Evolutionary conservation across 2,888 invertebrate genomes (phyloP), one percentile per base, ranked within the genome.

Genomic region (Carterocephalus palaemon): DNA sequence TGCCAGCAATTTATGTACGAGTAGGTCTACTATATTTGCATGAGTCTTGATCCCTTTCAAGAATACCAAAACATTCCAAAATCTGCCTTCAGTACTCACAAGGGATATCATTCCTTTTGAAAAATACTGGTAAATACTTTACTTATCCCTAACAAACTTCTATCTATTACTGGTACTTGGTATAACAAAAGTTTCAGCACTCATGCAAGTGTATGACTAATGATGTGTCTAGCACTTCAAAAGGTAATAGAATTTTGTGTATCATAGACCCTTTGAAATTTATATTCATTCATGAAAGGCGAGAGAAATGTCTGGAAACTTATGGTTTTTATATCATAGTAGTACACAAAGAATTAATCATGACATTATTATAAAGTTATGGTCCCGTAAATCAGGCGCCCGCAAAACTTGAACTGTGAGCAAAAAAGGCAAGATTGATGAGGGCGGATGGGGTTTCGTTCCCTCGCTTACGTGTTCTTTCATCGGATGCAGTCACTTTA

Each of bases 401-500:
- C 54, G 49, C 53, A 53, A 62, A 56, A 66, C 59, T 63, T 62
- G 62, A 67, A 64, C 59, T 62, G 56, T 57, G 54, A 47, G 68
- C 57, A 68, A 71, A 73, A 67, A 69, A 59, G 57, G 50, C 56
- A 56, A 60, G 64, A 65, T 64, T 65, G 61, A 66, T 62, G 60
- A 57, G 53, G 42, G 20, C 32, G 48, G 48, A 17, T 41, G 8
- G 37, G 34, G 36, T 48, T 49, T 40, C 40, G 33, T 32, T 47
- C 47, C 46, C 42, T 43, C 31, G 34, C 42, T 36, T 41, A 40
- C 42, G 43, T 51, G 46, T 46, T 49, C 42, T 52, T 53, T 51
- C 46, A 50, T 46, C 38, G 40, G 46, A 39, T 23, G 26, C 32
- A 32, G 31, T 24, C 24, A 46, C 34, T 43, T 26, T 46, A 16